A percentile compares a stretch with the other conserved stretches of the same genome.
phyloP scores from a whole-genome alignment of 2,888 invertebrate species.

The Meteorus cinctellus region DNA sequence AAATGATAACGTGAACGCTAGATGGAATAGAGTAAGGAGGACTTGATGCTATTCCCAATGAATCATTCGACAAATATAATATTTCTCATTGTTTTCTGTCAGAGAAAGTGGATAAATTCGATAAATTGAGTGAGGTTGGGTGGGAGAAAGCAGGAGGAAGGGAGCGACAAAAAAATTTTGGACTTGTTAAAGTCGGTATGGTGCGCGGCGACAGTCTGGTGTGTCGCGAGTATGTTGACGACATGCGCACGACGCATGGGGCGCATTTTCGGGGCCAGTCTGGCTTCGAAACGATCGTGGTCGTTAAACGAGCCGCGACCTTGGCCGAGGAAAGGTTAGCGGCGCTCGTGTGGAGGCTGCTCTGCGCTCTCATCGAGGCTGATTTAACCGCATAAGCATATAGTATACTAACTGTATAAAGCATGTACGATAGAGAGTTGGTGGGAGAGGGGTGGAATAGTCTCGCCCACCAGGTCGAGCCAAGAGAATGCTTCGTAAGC shows the following conservation, averaged over 20 bases:
- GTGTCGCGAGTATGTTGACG: conserved; percentile 21
- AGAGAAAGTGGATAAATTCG: no score
- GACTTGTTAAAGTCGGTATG: conserved; percentile 9
- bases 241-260: conserved; percentile 28
- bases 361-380: conserved; percentile 35
- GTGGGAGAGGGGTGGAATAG: not conserved
- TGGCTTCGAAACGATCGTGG: conserved; percentile 61
- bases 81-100: no score
- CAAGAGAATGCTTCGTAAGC: conserved; percentile 33
- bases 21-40: no score
- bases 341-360: conserved; percentile 46
- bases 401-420: not conserved
- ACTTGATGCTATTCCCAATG: no score
- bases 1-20: no score
- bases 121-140: no score
- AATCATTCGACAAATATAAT: no score
- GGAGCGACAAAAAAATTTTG: not conserved
- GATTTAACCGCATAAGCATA: not conserved
- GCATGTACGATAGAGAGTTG: not conserved
- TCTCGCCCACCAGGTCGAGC: conserved; percentile 27
- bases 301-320: conserved; percentile 60
- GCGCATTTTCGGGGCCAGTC: conserved; percentile 57
- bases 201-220: conserved; percentile 10
- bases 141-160: no score
- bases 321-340: conserved; percentile 59